Evolutionary conservation across 2,797 vertebrate species (phyloP), one percentile per base, ranked within the genome.

Genomic region (Mormyrus hasselquistii): DNA sequence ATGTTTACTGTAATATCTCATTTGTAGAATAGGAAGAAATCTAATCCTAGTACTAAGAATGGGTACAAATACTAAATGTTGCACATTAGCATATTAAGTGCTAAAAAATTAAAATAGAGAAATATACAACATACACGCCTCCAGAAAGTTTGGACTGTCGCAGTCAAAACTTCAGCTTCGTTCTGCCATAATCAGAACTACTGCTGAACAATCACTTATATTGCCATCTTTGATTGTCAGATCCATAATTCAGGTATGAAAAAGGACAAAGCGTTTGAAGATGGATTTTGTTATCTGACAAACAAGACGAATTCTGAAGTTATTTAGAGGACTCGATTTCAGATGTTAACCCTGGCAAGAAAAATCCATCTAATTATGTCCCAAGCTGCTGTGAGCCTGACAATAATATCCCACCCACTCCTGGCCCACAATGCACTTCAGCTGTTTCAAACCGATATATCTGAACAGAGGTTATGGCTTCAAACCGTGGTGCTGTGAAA

Each of bases 281-380:
- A 87, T 29, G 7, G 52, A 44, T 85, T 79, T 47, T 16, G 16
- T 62, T 57, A 50, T 47, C 69, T 57, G 19, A 47, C 38, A 79
- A 65, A 89, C 50, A 76, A 79, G 29, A 9, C 19, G 57, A 86
- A 79, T 73, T 47, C 62, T 62, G 34, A 73, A 47, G 44, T 57
- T 53, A 86, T 89, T 86, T 41, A 44, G 38, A 79, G 34, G 44
- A 50, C n/a, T 87, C 49, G 12, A 87, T 87, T 49, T 87, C 65
- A 41, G 52, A 82, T 82, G 69, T 57, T 29, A 82, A 82, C 65
- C 14, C 55, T 50, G 7, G 83, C 16, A 6, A 44, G n/a, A 59
- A 53, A 89, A 89, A 86, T 86, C 49, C 34, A 85, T 85, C 55
- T 55, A 89, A 89, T 87, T 89, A 86, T 10, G 55, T 55, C 44